Evolutionary conservation across 2,888 invertebrate species (phyloP).

Genomic region (Nasonia oneida): DNA sequence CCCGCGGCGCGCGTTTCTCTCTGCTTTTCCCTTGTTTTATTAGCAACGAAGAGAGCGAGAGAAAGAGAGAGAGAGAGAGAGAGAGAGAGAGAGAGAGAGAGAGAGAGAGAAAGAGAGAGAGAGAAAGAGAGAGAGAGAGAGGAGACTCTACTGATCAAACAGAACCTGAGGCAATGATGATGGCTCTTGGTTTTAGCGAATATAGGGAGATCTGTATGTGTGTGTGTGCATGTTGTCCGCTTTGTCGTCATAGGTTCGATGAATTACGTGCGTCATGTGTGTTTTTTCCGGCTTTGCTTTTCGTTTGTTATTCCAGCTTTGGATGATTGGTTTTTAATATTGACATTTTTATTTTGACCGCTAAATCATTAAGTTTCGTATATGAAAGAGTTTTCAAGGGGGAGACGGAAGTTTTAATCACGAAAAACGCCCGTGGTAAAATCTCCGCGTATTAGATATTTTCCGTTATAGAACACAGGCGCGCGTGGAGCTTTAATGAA

Average conservation of each 20-base stretch:
- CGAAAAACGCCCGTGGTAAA: not conserved
- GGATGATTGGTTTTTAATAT: not conserved
- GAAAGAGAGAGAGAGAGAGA: no score
- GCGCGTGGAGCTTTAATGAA: not conserved
- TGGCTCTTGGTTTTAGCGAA: no score
- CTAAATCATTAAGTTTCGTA: not conserved
- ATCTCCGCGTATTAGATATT: not conserved
- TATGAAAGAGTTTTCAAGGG: not conserved
- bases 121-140: no score
- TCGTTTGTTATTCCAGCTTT: not conserved
- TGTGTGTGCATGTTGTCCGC: not conserved
- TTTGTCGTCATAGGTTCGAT: not conserved
- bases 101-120: no score
- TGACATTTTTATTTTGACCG: not conserved
- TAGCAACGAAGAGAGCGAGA: not conserved
- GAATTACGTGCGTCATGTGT: no score
- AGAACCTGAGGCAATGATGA: not conserved
- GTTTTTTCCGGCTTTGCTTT: not conserved
- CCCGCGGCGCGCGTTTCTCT: not conserved
- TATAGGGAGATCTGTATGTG: no score
- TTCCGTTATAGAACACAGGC: not conserved
- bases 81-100: no score
- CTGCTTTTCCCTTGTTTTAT: not conserved
- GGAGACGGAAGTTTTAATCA: not conserved
- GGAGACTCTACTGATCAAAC: slow-evolving; percentile 6